A percentile compares a stretch with the other conserved stretches of the same genome.
Evolutionary conservation across 2,888 invertebrate species (phyloP).

Genomic region (Dinocampus coccinellae): DNA sequence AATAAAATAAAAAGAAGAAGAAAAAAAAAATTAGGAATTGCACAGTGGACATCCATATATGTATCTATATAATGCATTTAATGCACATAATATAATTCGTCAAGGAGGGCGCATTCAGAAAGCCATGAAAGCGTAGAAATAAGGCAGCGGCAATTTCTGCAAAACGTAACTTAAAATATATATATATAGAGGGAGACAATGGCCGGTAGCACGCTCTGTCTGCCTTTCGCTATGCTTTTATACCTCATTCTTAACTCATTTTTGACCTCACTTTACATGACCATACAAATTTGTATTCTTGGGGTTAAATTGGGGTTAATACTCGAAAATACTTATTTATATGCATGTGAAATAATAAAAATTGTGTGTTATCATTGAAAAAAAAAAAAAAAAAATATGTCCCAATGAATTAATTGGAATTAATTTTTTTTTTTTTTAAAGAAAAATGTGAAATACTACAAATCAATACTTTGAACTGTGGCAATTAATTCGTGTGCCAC

Average conservation of each 20-base stretch:
- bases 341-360: not conserved
- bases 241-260: constrained; percentile 44
- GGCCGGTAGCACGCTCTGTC: constrained; percentile 67
- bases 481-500: not conserved
- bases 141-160: constrained; percentile 59
- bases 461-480: not conserved
- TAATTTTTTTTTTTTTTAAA: too few relatives aligned
- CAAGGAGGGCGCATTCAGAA: constrained; percentile 44
- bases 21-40: constrained; percentile 12
- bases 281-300: too few relatives aligned
- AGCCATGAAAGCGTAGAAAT: constrained; percentile 69
- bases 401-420: too few relatives aligned
- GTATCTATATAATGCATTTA: constrained; percentile 8
- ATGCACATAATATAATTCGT: constrained; percentile 37
- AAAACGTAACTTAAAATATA: constrained; percentile 53
- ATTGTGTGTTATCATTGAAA: too few relatives aligned
- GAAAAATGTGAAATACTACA: too few relatives aligned
- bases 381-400: not conserved
- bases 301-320: too few relatives aligned
- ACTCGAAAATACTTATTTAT: not conserved
- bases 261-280: constrained; percentile 42
- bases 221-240: constrained; percentile 48
- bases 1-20: not conserved
- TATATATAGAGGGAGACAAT: constrained; percentile 58
- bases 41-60: constrained; percentile 20